phyloP scores from a whole-genome alignment of 1,140 invertebrate genomes.

The Drosophila insularis region DNA sequence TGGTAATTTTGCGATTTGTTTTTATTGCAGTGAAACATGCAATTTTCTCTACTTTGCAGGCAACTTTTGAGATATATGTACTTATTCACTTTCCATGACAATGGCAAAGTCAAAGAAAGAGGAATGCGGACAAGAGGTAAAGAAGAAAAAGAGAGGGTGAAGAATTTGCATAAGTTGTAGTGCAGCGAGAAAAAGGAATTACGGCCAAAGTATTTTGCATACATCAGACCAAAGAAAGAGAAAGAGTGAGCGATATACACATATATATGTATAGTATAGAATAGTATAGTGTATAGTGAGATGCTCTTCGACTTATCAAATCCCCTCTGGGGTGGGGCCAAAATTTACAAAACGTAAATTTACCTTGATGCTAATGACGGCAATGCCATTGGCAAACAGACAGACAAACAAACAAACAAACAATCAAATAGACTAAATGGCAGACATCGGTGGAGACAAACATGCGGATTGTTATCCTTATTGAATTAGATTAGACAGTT shows the following conservation, averaged over 20 bases:
- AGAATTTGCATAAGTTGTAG: conserved; percentile 58
- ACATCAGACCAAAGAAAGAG: not conserved
- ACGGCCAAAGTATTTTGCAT: not conserved
- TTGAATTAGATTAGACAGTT: conserved; percentile 40
- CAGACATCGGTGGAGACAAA: not conserved
- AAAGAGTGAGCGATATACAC: not conserved
- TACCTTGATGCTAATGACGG: conserved; percentile 70
- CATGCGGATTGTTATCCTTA: conserved; percentile 8
- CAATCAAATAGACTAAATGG: not conserved
- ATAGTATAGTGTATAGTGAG: not conserved
- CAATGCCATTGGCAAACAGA: conserved; percentile 40
- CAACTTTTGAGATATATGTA: conserved; percentile 33
- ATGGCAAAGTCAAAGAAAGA: conserved; percentile 46
- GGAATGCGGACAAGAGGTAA: conserved; percentile 20
- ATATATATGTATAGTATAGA: not conserved
- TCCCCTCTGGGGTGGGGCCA: conserved; percentile 11
- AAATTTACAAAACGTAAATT: conserved; percentile 67
- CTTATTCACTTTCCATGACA: conserved; percentile 25
- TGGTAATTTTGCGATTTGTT: conserved; percentile 74
- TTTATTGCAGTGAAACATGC: conserved; percentile 71
- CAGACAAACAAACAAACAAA: conserved; percentile 28
- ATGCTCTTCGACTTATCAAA: not conserved
- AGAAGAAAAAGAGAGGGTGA: conserved; percentile 38
- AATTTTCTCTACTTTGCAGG: conserved; percentile 48
- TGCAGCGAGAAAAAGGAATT: not conserved